phyloP scores from a whole-genome alignment of 2,888 invertebrate genomes.

The Nudaria mundana region DNA sequence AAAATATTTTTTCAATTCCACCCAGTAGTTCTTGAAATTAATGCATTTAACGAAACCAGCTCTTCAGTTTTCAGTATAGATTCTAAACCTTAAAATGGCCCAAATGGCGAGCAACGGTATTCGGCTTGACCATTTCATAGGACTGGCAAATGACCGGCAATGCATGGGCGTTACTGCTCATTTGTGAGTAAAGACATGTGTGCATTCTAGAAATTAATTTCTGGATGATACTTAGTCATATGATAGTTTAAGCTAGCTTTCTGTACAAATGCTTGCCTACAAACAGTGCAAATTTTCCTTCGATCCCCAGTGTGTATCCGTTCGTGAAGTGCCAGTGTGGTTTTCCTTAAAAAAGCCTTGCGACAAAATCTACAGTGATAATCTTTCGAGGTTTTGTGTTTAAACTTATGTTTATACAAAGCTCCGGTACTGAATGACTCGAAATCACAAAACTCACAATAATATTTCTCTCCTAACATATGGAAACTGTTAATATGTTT shows the following conservation, averaged over 20 bases:
- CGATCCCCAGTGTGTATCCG: conserved; percentile 66
- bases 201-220: conserved; percentile 43
- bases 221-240: conserved; percentile 68
- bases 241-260: conserved; percentile 71
- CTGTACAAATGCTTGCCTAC: conserved; percentile 69
- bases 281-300: conserved; percentile 56
- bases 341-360: conserved; percentile 64
- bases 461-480: conserved; percentile 20
- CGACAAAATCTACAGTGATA: conserved; percentile 66
- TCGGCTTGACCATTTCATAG: no score
- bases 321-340: conserved; percentile 55
- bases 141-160: no score
- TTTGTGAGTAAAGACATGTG: no score
- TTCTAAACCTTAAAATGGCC: no score
- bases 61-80: no score
- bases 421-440: background rate
- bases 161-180: no score
- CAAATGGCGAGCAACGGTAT: no score
- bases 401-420: background rate
- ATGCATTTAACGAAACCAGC: no score
- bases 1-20: no score
- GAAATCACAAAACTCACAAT: conserved; percentile 43
- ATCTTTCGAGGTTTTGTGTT: conserved; percentile 1
- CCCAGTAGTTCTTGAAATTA: no score
- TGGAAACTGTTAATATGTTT: background rate